These are phyloP conservation scores for Paratilapia polleni DNA, from an alignment of 2,113 vertebrate genomes.

Conservation along the genomic window DNA sequence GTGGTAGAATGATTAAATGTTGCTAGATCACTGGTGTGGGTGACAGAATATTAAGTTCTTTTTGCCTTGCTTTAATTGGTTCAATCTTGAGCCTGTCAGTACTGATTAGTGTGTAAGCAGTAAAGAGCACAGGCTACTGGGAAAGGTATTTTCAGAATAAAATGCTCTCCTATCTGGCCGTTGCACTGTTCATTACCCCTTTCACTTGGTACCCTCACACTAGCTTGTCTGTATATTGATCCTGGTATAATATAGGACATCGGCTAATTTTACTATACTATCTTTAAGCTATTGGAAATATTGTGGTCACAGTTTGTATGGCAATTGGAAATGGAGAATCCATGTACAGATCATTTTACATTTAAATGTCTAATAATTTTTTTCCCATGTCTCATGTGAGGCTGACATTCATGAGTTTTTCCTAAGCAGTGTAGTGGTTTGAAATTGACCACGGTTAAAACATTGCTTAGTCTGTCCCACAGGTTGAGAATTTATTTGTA, in stretches of 20 bases:
- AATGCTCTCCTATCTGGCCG: conserved; percentile 46
- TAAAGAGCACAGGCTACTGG: conserved; percentile 50
- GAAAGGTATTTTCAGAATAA: conserved; percentile 64
- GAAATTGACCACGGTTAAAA: conserved; percentile 66
- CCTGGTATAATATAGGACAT: conserved; percentile 35
- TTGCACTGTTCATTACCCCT: conserved; percentile 45
- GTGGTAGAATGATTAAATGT: conserved; percentile 64
- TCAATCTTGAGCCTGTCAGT: conserved; percentile 81
- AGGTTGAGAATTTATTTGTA: conserved; percentile 46
- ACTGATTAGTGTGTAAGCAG: conserved; percentile 71
- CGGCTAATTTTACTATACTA: conserved; percentile 36
- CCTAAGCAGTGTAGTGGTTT: conserved; percentile 42
- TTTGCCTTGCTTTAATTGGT: conserved; percentile 79
- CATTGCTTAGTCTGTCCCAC: conserved; percentile 55
- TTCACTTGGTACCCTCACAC: conserved; percentile 34
- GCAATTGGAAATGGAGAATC: conserved; percentile 42
- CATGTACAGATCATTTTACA: conserved; percentile 27
- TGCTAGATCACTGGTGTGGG: conserved; percentile 70
- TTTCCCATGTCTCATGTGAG: conserved; percentile 43
- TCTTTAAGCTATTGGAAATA: conserved; percentile 44
- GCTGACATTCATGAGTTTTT: conserved; percentile 57
- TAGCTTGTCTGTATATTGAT: conserved; percentile 47
- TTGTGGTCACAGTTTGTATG: conserved; percentile 69
- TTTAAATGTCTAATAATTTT: conserved; percentile 47
- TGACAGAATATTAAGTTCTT: conserved; percentile 78